Conservation (phyloP, 2,797 vertebrate genomes). For the Xiphorhynchus erythropygius region DNA sequence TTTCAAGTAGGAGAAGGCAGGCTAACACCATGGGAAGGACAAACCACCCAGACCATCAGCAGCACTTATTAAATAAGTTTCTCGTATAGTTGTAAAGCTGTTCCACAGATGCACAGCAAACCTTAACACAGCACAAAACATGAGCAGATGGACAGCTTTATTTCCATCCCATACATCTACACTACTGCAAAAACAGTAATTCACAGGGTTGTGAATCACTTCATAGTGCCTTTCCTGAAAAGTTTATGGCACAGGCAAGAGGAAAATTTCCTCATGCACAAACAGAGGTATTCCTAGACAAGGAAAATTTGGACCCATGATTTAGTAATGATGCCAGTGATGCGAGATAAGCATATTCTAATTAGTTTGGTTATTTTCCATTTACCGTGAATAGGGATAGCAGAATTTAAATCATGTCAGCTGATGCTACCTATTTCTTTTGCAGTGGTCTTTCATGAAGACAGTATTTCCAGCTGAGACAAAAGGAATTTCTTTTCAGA, state of each 20-base stretch:
- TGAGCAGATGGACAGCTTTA: background rate
- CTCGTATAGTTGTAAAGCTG: background rate
- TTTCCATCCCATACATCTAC: background rate
- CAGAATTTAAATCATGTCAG: background rate
- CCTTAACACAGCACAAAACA: background rate
- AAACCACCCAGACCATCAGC: background rate
- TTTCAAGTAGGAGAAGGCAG: background rate
- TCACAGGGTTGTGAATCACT: background rate
- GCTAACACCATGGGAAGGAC: background rate
- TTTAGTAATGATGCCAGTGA: background rate
- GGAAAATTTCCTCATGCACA: constrained; percentile 18
- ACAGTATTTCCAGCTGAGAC: background rate
- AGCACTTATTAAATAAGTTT: background rate
- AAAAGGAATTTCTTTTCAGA: background rate
- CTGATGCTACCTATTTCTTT: background rate
- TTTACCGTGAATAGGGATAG: background rate
- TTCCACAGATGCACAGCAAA: background rate
- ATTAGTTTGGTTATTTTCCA: constrained; percentile 39
- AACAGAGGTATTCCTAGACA: constrained; percentile 45
- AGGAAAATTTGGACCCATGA: background rate
- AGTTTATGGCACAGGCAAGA: background rate
- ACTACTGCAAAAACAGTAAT: background rate
- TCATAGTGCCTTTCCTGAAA: background rate
- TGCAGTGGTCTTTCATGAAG: background rate
- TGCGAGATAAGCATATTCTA: constrained; percentile 24